Base-by-base conservation (phyloP, 2,888 invertebrate species). In the Lasioglossum figueresi region DNA sequence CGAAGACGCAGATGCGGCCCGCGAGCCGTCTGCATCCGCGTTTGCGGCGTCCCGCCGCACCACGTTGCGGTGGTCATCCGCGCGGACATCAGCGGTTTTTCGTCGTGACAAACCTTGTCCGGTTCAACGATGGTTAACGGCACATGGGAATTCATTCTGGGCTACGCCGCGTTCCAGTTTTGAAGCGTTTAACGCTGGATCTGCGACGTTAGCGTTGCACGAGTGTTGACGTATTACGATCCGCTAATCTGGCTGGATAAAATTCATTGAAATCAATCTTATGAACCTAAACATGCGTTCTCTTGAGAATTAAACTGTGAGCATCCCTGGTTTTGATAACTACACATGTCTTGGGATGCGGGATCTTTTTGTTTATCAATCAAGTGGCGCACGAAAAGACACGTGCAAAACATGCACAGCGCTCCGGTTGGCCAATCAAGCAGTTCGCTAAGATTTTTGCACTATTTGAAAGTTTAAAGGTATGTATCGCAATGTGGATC, bases 21-120 rank as follows among this genome's bases (percentile, higher is more conserved):
- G 34, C 34, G 43, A 79, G 43, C 59, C 76, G 31, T 12, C 27
- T 72, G 45, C 48, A 34, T 12, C 19, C 68, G 68, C 59, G 76
- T 70, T 52, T 37, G 45, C 52, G 76, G 59, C 45, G 6, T 43
- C 43, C 73, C 84, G 56, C 56, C 27, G 52, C 23, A 23, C 19
- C 43, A 5, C 59, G n/a, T 56, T 52, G 31, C 66, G 34, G 2
- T 8, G 34, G 71, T 56, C 70, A 56, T 31, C n/a, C 56, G 43
- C 52, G 16, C 27, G 37, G 45, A 43, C 73, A 40, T 56, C 59
- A 19, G 52, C 40, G 59, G 40, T 59, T 59, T 52, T 75, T 75
- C 75, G 27, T 40, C 37, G 6, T 56, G 56, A 37, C 56, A 14
- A 70, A 40, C 70, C 70, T 70, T 40, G 37, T n/a, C 52, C 14